phyloP scores from a whole-genome alignment of 2,113 vertebrate species.

The Laticauda colubrina region DNA sequence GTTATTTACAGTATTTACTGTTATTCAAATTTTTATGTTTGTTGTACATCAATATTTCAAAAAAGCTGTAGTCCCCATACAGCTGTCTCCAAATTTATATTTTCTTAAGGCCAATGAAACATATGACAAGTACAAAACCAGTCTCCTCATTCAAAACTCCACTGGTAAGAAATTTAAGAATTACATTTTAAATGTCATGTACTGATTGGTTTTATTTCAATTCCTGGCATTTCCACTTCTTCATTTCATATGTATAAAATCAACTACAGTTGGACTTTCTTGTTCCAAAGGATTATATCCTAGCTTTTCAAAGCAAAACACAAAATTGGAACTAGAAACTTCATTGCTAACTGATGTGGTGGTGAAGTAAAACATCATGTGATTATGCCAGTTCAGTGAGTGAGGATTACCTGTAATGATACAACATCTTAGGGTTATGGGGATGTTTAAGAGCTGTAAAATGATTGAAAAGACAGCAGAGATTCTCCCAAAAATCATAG shows the following conservation, averaged over 20 bases:
- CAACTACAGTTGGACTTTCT: not conserved
- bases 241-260: not conserved
- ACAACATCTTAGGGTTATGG: not conserved
- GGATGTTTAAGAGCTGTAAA: not conserved
- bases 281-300: not conserved
- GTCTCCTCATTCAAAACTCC: slow-evolving; percentile 88
- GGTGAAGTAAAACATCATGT: not conserved
- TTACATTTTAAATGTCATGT: not conserved
- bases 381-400: not conserved
- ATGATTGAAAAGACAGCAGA: not conserved
- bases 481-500: not conserved
- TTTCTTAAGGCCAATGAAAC: slow-evolving; percentile 79
- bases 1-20: slow-evolving; percentile 85
- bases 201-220: not conserved
- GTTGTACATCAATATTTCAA: slow-evolving; percentile 86
- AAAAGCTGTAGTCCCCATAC: slow-evolving; percentile 79
- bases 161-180: slow-evolving; percentile 75
- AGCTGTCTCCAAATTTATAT: slow-evolving; percentile 84
- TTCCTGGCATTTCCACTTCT: not conserved
- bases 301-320: not conserved
- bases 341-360: not conserved
- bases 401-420: not conserved
- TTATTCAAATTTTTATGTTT: slow-evolving; percentile 82
- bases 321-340: not conserved
- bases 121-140: slow-evolving; percentile 79